Conservation (phyloP, 2,113 vertebrate species). For the Callaeas wilsoni region DNA sequence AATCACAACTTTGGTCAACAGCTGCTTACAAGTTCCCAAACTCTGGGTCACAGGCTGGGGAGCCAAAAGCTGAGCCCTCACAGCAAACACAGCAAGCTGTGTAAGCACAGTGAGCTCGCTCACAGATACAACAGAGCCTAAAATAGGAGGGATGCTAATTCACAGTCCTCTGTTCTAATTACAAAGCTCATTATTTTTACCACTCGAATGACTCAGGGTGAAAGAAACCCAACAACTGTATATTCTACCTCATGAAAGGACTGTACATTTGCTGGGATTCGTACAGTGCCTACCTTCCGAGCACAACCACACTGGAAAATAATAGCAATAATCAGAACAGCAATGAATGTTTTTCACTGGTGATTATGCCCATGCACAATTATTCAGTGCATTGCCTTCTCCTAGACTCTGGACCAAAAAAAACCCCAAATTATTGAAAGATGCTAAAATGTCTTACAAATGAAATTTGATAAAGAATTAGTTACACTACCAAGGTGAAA, state of each 20-base stretch:
- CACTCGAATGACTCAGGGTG: not conserved
- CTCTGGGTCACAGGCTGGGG: not conserved
- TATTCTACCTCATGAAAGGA: not conserved
- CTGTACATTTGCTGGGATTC: not conserved
- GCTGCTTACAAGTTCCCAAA: not conserved
- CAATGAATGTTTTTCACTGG: not conserved
- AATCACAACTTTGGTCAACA: not conserved
- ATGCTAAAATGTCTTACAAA: not conserved
- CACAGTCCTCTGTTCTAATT: not conserved
- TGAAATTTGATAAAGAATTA: not conserved
- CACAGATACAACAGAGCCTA: not conserved
- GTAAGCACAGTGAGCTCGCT: not conserved
- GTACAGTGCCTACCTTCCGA: not conserved
- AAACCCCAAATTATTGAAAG: not conserved
- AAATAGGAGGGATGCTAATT: not conserved
- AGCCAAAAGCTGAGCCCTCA: not conserved
- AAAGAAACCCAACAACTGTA: not conserved
- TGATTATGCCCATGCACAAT: not conserved
- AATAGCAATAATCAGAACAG: not conserved
- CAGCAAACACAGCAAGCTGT: not conserved
- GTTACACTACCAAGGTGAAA: not conserved
- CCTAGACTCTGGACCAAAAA: not conserved
- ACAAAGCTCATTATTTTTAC: conserved; percentile 28
- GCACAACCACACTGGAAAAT: not conserved
- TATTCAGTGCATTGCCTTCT: not conserved